These are phyloP conservation scores for Rhabdophis nuchalis DNA, from an alignment of 2,797 vertebrate genomes.

Conservation along the genomic window DNA sequence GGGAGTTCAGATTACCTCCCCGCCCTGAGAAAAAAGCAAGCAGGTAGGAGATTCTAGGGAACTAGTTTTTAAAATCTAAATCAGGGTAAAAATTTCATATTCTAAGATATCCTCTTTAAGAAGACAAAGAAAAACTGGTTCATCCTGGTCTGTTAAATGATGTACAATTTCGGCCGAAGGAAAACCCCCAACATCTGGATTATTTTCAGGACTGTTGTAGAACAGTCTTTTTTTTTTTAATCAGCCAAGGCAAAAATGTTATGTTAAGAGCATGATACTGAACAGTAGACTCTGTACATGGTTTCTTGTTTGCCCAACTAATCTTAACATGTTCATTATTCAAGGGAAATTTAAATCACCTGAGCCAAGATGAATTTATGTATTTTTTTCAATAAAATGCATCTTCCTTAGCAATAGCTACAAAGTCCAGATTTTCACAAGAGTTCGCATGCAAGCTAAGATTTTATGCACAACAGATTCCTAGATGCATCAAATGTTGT, in stretches of 20 bases:
- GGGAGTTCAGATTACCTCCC: background rate
- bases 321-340: accelerated
- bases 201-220: conserved; percentile 6
- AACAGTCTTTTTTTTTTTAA: conserved; percentile 29
- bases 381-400: conserved; percentile 9
- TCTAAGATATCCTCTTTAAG: conserved; percentile 19
- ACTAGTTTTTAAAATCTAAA: conserved; percentile 23
- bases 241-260: conserved; percentile 17
- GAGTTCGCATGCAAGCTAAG: background rate
- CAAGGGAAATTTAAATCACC: conserved; percentile 9
- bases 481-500: background rate
- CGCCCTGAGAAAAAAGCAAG: background rate
- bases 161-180: background rate
- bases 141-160: background rate
- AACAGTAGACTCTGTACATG: background rate
- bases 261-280: background rate
- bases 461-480: conserved; percentile 10
- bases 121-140: background rate
- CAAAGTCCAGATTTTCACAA: background rate
- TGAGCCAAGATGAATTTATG: conserved; percentile 6
- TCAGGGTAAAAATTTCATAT: conserved; percentile 11
- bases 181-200: background rate
- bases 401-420: conserved; percentile 4
- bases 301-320: background rate
- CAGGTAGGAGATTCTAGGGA: background rate